Base-by-base conservation (phyloP, 2,888 invertebrate species). In the Agrilus cyanescens region DNA sequence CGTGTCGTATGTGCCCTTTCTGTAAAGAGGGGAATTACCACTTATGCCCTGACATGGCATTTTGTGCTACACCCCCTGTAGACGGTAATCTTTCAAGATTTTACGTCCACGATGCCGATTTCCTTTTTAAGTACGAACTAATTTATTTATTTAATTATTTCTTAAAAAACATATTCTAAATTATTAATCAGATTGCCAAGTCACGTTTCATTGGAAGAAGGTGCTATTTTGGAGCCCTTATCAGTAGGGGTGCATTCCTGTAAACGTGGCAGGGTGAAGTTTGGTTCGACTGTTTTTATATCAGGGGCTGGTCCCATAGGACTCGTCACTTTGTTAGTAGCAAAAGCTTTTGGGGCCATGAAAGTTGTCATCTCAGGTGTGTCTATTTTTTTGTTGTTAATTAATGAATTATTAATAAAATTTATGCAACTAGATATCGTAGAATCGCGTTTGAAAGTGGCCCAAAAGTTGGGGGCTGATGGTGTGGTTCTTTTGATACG, bases 161-260 rank as follows among this genome's bases (percentile, higher is more conserved):
- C n/a, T n/a, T n/a, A n/a, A n/a, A n/a, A n/a, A n/a, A n/a, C n/a
- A n/a, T n/a, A n/a, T 30, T 18, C 38, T 10, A 7, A 43, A 16
- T 12, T 38, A 34, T 25, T 44, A 38, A 32, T 8, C 57, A 91
- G 90, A 62, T 67, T 97, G 20, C 96, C 96, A 0, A 84, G 89
- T 56, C 78, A 93, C 66, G 84, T 97, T 35, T 75, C 77, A 1
- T 78, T 90, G 69, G 95, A 95, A 60, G 96, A 97, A 65, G 96
- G 91, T 2, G 95, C 96, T 0, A 62, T 97, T 1, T 67, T 95
- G 51, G 96, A 97, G 64, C 97, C 97, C 0, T 68, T 97, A 10
- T 80, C 93, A 0, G 95, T 96, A 18, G 96, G 85, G 6, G 87
- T 96, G 0, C 93, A 95, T 68, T 91, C 94, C 41, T 95, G 95